Evolutionary conservation across 2,113 vertebrate genomes (phyloP).

Genomic region (Sylvia atricapilla): DNA sequence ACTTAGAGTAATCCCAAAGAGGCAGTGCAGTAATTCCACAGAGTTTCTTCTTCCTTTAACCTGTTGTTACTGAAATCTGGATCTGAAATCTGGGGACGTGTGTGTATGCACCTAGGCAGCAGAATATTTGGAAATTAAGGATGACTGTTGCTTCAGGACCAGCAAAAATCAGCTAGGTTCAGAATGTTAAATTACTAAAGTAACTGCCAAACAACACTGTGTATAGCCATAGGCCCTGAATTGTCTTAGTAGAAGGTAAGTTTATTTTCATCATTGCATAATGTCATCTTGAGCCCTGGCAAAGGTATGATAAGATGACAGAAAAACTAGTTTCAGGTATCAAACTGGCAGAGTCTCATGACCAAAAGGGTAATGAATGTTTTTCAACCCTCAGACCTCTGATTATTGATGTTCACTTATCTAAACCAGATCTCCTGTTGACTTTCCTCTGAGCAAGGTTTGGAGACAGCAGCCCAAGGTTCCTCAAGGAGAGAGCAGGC

Average conservation of each 20-base stretch:
- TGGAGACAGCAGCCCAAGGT: background rate
- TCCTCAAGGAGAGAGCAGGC: background rate
- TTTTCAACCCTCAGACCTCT: background rate
- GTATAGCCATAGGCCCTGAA: background rate
- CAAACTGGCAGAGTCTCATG: background rate
- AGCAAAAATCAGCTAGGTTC: background rate
- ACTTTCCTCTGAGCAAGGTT: background rate
- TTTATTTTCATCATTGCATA: background rate
- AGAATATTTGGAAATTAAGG: background rate
- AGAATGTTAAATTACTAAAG: background rate
- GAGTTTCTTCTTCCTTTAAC: background rate
- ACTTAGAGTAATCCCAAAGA: background rate
- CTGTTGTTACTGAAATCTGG: background rate
- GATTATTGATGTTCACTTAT: background rate
- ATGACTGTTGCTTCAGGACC: background rate
- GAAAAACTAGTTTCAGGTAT: background rate
- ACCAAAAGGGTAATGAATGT: background rate
- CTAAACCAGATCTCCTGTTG: background rate
- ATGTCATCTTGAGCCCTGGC: background rate
- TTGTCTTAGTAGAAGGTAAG: background rate
- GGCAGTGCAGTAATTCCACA: background rate
- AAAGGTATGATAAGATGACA: background rate
- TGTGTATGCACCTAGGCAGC: no score
- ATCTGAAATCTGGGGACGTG: fast-evolving
- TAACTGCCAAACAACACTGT: background rate